Base-by-base conservation (phyloP, 2,113 vertebrate genomes). In the Peromyscus leucopus region DNA sequence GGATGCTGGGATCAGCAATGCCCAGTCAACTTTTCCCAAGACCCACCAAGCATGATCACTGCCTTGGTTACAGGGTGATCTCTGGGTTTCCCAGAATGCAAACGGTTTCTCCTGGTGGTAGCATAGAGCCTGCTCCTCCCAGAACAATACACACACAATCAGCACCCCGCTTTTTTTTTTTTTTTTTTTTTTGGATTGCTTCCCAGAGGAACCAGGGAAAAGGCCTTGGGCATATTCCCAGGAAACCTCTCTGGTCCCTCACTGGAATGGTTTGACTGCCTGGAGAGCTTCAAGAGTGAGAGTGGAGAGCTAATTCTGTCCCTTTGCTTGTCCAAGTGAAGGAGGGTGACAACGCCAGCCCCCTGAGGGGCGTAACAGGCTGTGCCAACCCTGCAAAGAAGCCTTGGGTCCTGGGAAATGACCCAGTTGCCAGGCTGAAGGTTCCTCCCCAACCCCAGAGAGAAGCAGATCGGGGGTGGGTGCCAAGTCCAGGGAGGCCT, bases 201-300 rank as follows among this genome's bases (percentile, higher is more conserved):
- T 97, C 97, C 97, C 91, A 59, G 94, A 97, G 95, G 91, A 97
- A 92, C 94, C 85, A 75, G 94, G 80, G 94, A 82, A 92, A 97
- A 86, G 80, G 96, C 92, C 76, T 93, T 96, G 94, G 96, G 97
- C 88, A 89, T 90, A 87, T 93, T 97, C 96, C 97, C 96, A 96
- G 96, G 88, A 97, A 91, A 71, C 94, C 33, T 2, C 83, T 90
- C 95, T 74, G 55, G 28, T 78, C 89, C 72, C 86, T 95, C 89
- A 90, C 93, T 42, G 15, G 28, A 61, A 80, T 63, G 96, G 80
- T 36, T 72, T 80, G 85, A 93, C 95, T 24, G 7, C 89, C 39
- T 28, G 86, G 48, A 94, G 74, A 88, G 94, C 71, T 79, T 94
- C 12, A 36, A 69, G 90, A 88, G 65, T 65, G 79, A 63, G 90